phyloP scores from a whole-genome alignment of 2,888 invertebrate species.

The Orthonevra nobilis region DNA sequence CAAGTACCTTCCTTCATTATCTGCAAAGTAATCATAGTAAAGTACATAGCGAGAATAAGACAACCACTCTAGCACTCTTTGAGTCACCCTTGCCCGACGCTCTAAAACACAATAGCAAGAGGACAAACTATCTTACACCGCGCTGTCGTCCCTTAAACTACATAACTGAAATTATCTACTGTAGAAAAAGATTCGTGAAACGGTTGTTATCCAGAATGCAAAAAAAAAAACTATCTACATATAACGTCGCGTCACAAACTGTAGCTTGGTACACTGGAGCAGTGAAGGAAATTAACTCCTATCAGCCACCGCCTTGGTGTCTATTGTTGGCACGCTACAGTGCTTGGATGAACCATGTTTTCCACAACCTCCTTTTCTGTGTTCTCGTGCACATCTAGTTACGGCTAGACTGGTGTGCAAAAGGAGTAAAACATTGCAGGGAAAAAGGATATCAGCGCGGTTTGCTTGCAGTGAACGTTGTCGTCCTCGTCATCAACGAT shows the following conservation, averaged over 20 bases:
- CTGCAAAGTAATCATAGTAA: conserved; percentile 24
- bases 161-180: no score
- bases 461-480: conserved; percentile 13
- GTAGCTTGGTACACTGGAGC: conserved; percentile 15
- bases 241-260: conserved; percentile 18
- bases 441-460: conserved; percentile 35
- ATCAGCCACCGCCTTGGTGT: conserved; percentile 1
- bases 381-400: background rate
- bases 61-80: no score
- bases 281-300: conserved; percentile 24
- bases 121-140: background rate
- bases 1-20: conserved; percentile 15
- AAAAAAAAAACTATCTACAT: background rate
- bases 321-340: conserved; percentile 33
- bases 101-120: no score
- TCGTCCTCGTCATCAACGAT: conserved; percentile 33
- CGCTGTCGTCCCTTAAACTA: conserved; percentile 8
- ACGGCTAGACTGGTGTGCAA: conserved; percentile 24
- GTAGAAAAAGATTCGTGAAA: conserved; percentile 4
- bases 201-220: background rate
- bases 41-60: conserved; percentile 8
- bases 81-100: no score
- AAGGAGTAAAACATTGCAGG: background rate
- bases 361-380: background rate
- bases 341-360: conserved; percentile 8